Conservation (phyloP, 2,888 invertebrate species). For the Lamellibrachia columna region DNA sequence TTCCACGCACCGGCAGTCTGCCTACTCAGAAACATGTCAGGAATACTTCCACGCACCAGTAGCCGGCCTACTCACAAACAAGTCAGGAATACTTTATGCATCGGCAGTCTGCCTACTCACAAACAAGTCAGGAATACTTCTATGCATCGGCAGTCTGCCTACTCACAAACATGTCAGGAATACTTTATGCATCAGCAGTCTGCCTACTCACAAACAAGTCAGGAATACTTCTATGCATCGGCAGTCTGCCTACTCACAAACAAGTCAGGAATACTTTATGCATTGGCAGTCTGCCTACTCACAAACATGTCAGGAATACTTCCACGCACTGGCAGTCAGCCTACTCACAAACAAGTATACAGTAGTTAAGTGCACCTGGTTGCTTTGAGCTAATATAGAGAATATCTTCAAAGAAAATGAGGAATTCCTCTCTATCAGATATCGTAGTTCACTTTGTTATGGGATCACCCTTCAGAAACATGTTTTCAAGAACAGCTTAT, state of each 20-base stretch:
- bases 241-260: constrained; percentile 70
- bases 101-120: constrained; percentile 73
- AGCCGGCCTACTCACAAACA: constrained; percentile 72
- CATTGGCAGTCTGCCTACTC: constrained; percentile 75
- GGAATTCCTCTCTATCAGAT: too few species aligned
- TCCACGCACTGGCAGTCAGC: constrained; percentile 82
- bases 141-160: constrained; percentile 80
- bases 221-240: constrained; percentile 81
- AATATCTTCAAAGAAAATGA: too few species aligned
- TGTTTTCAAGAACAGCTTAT: too few species aligned
- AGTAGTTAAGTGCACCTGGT: too few species aligned
- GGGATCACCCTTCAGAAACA: too few species aligned
- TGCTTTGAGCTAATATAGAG: too few species aligned
- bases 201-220: constrained; percentile 73
- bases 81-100: constrained; percentile 89
- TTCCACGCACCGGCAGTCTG: constrained; percentile 83
- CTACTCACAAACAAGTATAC: constrained; percentile 39
- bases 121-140: too few species aligned
- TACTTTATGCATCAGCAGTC: constrained; percentile 82
- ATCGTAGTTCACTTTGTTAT: too few species aligned
- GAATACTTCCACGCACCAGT: constrained; percentile 87
- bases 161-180: constrained; percentile 84
- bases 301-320: constrained; percentile 87
- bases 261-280: constrained; percentile 92
- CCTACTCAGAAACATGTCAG: constrained; percentile 79